These are phyloP conservation scores for Hapalemur alaotrensis DNA, from an alignment of 2,797 vertebrate genomes.

Conservation along the genomic window DNA sequence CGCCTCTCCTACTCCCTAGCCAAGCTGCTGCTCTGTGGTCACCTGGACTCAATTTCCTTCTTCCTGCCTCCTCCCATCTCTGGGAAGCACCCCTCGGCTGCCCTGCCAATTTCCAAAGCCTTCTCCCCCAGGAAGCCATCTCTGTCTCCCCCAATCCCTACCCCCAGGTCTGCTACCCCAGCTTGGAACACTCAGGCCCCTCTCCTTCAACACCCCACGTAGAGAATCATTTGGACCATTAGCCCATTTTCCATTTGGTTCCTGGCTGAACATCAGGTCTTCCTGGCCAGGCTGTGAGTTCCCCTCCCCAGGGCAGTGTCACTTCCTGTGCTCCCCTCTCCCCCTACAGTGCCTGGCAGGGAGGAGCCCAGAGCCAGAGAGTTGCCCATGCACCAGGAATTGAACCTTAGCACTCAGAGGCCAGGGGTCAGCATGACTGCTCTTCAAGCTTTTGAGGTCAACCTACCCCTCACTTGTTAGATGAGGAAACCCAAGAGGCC, in stretches of 20 bases:
- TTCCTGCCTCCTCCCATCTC: slow-evolving; percentile 76
- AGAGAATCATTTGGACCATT: slow-evolving; percentile 63
- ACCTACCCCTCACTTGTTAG: not conserved
- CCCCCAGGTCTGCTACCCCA: not conserved
- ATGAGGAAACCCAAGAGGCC: not conserved
- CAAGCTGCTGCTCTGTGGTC: slow-evolving; percentile 77
- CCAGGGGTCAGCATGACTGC: not conserved
- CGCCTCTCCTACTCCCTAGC: slow-evolving; percentile 55
- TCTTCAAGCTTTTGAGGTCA: not conserved
- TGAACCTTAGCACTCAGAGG: not conserved
- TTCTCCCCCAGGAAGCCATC: slow-evolving; percentile 67
- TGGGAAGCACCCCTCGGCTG: slow-evolving; percentile 63
- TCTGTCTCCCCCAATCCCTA: not conserved
- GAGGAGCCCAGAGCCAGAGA: slow-evolving; percentile 18
- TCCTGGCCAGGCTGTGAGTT: slow-evolving; percentile 34
- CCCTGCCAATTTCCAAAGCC: slow-evolving; percentile 70
- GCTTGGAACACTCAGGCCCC: slow-evolving; percentile 9
- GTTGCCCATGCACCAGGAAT: slow-evolving; percentile 12
- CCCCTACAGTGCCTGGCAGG: slow-evolving; percentile 15
- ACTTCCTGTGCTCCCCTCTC: not conserved
- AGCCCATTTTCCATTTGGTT: slow-evolving; percentile 71
- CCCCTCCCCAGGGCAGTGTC: slow-evolving; percentile 28
- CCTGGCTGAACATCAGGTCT: slow-evolving; percentile 76
- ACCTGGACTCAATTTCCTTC: slow-evolving; percentile 80
- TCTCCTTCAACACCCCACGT: slow-evolving; percentile 44